A percentile compares a stretch with the other conserved stretches of the same genome.
Evolutionary conservation across 2,113 vertebrate species (phyloP).

Genomic region (Zingel zingel): DNA sequence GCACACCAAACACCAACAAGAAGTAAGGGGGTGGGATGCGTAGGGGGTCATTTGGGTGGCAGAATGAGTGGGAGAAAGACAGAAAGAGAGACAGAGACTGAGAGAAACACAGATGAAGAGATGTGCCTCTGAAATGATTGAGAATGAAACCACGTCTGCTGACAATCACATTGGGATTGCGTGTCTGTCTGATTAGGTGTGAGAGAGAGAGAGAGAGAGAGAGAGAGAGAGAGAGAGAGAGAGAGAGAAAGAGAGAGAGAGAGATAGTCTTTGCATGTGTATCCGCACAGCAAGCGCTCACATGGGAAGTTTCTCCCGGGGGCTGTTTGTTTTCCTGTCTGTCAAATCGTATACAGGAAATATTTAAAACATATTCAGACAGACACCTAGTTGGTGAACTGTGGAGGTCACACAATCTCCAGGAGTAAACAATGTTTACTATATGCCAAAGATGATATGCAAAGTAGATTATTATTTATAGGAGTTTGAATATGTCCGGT

Average conservation of each 20-base stretch:
- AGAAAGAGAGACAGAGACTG: not conserved
- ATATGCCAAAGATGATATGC: constrained; percentile 54
- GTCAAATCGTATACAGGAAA: constrained; percentile 65
- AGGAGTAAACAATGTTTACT: constrained; percentile 48
- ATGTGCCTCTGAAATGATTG: constrained; percentile 33
- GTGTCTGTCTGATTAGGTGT: constrained; percentile 37
- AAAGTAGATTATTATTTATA: constrained; percentile 59
- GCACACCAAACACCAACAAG: constrained; percentile 52
- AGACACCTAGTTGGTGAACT: constrained; percentile 57
- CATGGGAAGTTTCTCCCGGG: constrained; percentile 53
- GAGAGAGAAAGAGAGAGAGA: not conserved
- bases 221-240: constrained; percentile 2
- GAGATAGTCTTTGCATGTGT: constrained; percentile 7
- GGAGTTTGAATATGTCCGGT: constrained; percentile 8
- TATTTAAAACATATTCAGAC: constrained; percentile 64
- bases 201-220: too few species aligned
- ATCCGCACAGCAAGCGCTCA: constrained; percentile 32
- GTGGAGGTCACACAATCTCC: constrained; percentile 63
- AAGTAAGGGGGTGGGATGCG: constrained; percentile 1
- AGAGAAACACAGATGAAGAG: constrained; percentile 33
- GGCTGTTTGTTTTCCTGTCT: constrained; percentile 73
- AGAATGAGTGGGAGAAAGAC: constrained; percentile 35
- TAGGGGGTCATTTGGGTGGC: constrained; percentile 43
- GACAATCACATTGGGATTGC: constrained; percentile 42
- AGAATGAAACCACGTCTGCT: constrained; percentile 43